Evolutionary conservation across 2,888 invertebrate species (phyloP).

Genomic region (Drosophila pseudotakahashii): DNA sequence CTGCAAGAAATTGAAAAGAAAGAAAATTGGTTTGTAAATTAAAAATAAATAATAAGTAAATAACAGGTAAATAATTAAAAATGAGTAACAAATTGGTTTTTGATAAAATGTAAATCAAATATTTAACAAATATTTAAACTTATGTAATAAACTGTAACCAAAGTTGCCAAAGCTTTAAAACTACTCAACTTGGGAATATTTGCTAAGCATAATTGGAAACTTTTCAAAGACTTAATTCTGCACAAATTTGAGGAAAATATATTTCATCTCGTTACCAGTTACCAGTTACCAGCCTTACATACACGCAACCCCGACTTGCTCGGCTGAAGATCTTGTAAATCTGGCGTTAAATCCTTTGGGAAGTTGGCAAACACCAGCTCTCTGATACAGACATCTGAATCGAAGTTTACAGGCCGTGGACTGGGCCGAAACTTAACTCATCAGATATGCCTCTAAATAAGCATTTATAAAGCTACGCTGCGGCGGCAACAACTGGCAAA

Average conservation of each 20-base stretch:
- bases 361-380: conserved; percentile 53
- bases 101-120: background rate
- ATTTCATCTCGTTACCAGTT: conserved; percentile 11
- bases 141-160: background rate
- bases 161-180: too few relatives aligned
- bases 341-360: conserved; percentile 51
- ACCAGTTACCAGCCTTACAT: conserved; percentile 4
- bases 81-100: background rate
- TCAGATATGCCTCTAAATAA: conserved; percentile 77
- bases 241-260: background rate
- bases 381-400: conserved; percentile 48
- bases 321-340: conserved; percentile 42
- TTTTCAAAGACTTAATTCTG: conserved; percentile 1
- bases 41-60: conserved; percentile 5
- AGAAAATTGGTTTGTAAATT: conserved; percentile 13
- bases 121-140: background rate
- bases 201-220: conserved; percentile 18
- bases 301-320: background rate
- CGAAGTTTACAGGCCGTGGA: conserved; percentile 49
- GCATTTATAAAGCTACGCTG: conserved; percentile 71
- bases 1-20: conserved; percentile 50
- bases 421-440: conserved; percentile 66
- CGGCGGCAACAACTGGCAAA: conserved; percentile 64
- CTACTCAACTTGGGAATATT: background rate
- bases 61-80: background rate